These are phyloP conservation scores for Neotragus pygmaeus DNA, from an alignment of 2,113 vertebrate species.

Conservation along the genomic window DNA sequence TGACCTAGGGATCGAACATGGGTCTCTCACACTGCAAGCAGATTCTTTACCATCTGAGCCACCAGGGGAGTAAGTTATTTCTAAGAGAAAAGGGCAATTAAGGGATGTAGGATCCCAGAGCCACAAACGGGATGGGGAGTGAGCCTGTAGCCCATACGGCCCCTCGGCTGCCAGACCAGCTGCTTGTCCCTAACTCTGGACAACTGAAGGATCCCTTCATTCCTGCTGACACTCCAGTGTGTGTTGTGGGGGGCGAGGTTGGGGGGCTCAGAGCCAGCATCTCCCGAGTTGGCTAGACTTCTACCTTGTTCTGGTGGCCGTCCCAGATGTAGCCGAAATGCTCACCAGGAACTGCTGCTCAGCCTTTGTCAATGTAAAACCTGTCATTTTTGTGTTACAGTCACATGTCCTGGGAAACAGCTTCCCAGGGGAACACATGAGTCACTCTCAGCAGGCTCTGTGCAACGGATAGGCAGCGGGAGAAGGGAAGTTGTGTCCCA, in stretches of 20 bases:
- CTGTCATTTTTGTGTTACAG: neutral
- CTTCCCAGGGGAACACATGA: neutral
- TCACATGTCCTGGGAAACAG: neutral
- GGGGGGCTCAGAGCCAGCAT: neutral
- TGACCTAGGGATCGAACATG: neutral
- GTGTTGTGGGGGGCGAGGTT: neutral
- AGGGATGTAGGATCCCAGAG: neutral
- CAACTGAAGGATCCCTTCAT: neutral
- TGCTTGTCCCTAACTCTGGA: neutral
- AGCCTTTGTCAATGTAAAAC: neutral
- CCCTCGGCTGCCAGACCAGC: neutral
- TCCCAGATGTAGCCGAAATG: rapidly evolving
- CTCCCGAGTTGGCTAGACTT: neutral
- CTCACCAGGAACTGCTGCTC: neutral
- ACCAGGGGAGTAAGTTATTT: neutral
- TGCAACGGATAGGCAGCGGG: neutral
- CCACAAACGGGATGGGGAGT: neutral
- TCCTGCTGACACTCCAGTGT: neutral
- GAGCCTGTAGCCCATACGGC: rapidly evolving
- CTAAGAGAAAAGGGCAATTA: neutral
- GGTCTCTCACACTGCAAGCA: neutral
- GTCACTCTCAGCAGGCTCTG: neutral
- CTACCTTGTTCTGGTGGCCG: neutral
- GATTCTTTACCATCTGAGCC: neutral
- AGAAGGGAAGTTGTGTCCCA: neutral